Evolutionary conservation across 2,888 invertebrate species (phyloP).

Genomic region (Thecocarcelia acutangulata): DNA sequence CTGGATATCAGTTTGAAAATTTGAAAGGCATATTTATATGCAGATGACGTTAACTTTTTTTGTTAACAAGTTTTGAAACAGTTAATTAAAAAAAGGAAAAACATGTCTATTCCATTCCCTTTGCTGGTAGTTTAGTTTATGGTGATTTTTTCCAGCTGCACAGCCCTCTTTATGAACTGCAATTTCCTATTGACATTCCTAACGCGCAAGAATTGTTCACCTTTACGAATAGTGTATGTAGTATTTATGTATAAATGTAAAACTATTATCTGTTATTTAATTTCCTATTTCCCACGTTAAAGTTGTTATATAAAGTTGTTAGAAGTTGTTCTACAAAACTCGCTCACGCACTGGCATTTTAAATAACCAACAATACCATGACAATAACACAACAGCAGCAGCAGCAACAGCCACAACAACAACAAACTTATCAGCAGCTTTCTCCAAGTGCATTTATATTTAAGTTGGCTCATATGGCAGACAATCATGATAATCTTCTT

Average conservation of each 20-base stretch:
- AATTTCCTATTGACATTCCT: background rate
- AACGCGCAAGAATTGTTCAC: background rate
- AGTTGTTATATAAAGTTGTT: background rate
- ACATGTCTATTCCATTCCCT: too few relatives aligned
- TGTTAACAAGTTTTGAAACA: too few relatives aligned
- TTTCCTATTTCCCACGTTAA: constrained; percentile 67
- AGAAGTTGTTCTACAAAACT: constrained; percentile 47
- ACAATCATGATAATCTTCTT: constrained; percentile 1
- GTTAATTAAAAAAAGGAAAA: too few relatives aligned
- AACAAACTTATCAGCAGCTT: constrained; percentile 6
- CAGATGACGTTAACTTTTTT: too few relatives aligned
- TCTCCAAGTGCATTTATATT: background rate
- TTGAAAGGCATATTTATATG: too few relatives aligned
- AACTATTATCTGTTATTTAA: constrained; percentile 49
- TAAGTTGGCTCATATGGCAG: background rate
- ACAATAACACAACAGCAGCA: background rate
- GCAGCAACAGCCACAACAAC: background rate
- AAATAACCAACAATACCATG: constrained; percentile 31
- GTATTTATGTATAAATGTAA: constrained; percentile 36
- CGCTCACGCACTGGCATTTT: constrained; percentile 63
- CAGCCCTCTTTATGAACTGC: background rate
- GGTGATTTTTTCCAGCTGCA: too few relatives aligned
- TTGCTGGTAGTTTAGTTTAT: too few relatives aligned
- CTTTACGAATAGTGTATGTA: too few relatives aligned
- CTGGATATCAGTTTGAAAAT: too few relatives aligned